These are phyloP conservation scores for Pocota personata DNA, from an alignment of 2,888 invertebrate species.

Conservation along the genomic window DNA sequence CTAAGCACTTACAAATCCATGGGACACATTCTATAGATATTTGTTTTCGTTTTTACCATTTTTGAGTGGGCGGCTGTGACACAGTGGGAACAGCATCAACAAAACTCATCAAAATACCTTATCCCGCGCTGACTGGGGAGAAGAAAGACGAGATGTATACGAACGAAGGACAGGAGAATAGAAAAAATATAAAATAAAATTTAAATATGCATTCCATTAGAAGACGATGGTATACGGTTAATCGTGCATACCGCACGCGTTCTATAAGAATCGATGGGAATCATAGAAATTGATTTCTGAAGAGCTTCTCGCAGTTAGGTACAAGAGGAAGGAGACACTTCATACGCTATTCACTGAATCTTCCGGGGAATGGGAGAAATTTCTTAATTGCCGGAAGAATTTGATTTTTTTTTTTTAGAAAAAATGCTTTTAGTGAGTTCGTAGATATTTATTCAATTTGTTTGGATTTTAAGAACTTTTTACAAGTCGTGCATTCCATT, in stretches of 20 bases:
- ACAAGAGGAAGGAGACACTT: conserved; percentile 17
- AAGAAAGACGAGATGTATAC: neutral
- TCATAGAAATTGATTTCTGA: conserved; percentile 60
- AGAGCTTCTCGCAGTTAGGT: conserved; percentile 33
- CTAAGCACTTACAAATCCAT: conserved; percentile 12
- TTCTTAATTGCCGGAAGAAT: conserved; percentile 49
- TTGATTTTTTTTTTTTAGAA: neutral
- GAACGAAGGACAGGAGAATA: neutral
- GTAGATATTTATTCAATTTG: conserved; percentile 10
- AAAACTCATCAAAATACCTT: conserved; percentile 64
- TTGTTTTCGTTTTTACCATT: conserved; percentile 27
- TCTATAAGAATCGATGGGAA: conserved; percentile 46
- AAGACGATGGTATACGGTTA: conserved; percentile 49
- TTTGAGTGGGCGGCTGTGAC: conserved; percentile 41
- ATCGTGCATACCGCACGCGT: conserved; percentile 58
- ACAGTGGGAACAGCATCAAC: conserved; percentile 48
- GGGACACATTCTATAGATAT: conserved; percentile 34
- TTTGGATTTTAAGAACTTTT: conserved; percentile 2
- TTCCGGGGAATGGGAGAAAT: conserved; percentile 42
- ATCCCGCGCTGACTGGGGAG: conserved; percentile 32
- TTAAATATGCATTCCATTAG: conserved; percentile 69
- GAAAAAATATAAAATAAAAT: conserved; percentile 21
- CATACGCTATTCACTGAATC: conserved; percentile 42
- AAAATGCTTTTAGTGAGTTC: conserved; percentile 49
- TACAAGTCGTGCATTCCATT: conserved; percentile 30